Percentiles rank a stretch among this genome's conserved stretches.
These are phyloP conservation scores for Trypoxylon attenuatum DNA, from an alignment of 2,888 invertebrate species.

Conservation along the genomic window DNA sequence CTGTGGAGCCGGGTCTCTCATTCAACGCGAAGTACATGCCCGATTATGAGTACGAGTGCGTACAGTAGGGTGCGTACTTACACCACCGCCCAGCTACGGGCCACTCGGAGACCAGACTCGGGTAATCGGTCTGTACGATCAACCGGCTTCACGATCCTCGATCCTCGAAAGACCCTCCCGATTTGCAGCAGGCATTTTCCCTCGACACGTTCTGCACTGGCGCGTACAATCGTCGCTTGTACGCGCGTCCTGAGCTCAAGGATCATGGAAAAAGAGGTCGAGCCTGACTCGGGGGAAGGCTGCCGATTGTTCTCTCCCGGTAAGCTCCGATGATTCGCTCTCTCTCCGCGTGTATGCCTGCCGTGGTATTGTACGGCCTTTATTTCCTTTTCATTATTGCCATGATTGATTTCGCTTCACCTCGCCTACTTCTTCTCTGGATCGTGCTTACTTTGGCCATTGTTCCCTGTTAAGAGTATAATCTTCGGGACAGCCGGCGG, in stretches of 20 bases:
- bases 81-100: slow-evolving; percentile 29
- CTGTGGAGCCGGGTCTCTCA: slow-evolving; percentile 19
- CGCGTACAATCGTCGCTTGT: slow-evolving; percentile 24
- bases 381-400: slow-evolving; percentile 13
- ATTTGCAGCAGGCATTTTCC: slow-evolving; percentile 22
- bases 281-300: slow-evolving; percentile 4
- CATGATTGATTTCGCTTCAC: neutral
- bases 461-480: neutral
- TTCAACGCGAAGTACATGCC: slow-evolving; percentile 21
- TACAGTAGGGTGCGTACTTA: slow-evolving; percentile 17
- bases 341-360: slow-evolving; percentile 34
- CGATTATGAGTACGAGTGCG: slow-evolving; percentile 30
- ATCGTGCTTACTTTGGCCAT: neutral
- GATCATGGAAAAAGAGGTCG: slow-evolving; percentile 20
- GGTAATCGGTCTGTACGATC: slow-evolving; percentile 48
- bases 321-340: slow-evolving; percentile 21
- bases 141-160: slow-evolving; percentile 23
- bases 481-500: neutral
- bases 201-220: slow-evolving; percentile 25
- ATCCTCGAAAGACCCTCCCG: slow-evolving; percentile 39
- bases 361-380: slow-evolving; percentile 25
- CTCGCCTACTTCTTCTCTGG: neutral
- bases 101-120: slow-evolving; percentile 33
- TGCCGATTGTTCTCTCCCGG: neutral
- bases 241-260: slow-evolving; percentile 22